Evolutionary conservation across 2,797 vertebrate genomes (phyloP), one percentile per base, ranked within the genome.

Genomic region (Corythornis leucogaster): DNA sequence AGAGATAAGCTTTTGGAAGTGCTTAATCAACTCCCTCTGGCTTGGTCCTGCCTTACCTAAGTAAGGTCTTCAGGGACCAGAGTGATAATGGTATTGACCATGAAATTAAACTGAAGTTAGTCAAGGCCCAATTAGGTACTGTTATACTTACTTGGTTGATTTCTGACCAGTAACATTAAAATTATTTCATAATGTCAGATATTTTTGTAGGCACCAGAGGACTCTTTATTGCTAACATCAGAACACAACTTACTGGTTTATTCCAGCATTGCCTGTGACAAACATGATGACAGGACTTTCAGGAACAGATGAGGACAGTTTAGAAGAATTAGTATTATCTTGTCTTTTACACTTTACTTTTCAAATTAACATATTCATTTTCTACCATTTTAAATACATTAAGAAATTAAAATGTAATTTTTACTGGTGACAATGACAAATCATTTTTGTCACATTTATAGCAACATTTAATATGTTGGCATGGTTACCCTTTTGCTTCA

Each of bases 281-380:
- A 53, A 6, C 6, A 12, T 43, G 45, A 40, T 85, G 90, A 94
- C 94, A 89, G 68, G 66, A 64, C 17, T 79, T 76, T 84, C 48
- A 93, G 33, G 17, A 94, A 66, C 12, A 83, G 45, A n/a, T 82
- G 71, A 81, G 42, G 40, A 92, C 68, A 93, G 22, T n/a, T 85
- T 69, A 63, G 68, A 85, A 87, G 20, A 70, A 79, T 85, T 45
- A 64, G 8, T 77, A 22, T 85, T 92, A 82, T 90, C 84, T 89
- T 89, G 75, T 74, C 45, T 87, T 90, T 92, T 70, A 40, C 79
- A 85, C 53, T 85, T 95, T 83, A 62, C 26, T 94, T 94, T 87
- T 89, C 57, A 77, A 81, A 92, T 89, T 94, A 90, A 6, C 68
- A 77, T 68, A 85, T 67, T 85, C 1, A 93, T 93, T 90, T 95